These are phyloP conservation scores for Macrochelys suwanniensis DNA, from an alignment of 2,797 vertebrate species.

Conservation along the genomic window DNA sequence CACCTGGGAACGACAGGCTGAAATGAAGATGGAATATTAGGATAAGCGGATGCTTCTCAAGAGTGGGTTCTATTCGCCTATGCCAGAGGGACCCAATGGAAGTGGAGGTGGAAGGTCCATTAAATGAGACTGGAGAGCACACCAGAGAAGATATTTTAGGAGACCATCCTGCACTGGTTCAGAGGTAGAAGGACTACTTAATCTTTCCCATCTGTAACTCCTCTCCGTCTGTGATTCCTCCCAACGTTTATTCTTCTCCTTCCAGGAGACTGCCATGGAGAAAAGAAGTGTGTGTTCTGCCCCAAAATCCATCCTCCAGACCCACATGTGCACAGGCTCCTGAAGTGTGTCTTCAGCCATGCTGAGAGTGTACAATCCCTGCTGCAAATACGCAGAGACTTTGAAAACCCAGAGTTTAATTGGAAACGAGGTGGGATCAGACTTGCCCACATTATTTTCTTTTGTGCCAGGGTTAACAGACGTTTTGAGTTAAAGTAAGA, in stretches of 20 bases:
- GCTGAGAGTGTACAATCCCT: neutral
- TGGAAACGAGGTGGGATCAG: slow-evolving; percentile 74
- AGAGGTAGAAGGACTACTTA: neutral
- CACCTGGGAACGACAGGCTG: neutral
- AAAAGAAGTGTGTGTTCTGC: neutral
- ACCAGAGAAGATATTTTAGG: neutral
- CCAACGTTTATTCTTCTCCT: slow-evolving; percentile 4
- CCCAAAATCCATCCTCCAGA: neutral
- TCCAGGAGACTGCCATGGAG: slow-evolving; percentile 6
- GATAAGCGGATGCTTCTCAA: neutral
- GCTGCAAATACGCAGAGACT: slow-evolving; percentile 51
- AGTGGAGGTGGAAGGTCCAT: neutral
- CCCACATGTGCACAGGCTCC: slow-evolving; percentile 8
- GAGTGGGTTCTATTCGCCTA: neutral
- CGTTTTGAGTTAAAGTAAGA: slow-evolving; percentile 76
- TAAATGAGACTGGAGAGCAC: neutral
- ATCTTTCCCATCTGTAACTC: slow-evolving; percentile 13
- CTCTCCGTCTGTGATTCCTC: neutral
- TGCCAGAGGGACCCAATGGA: neutral
- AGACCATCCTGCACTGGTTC: neutral
- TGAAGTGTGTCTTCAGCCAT: slow-evolving; percentile 42
- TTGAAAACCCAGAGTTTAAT: slow-evolving; percentile 34
- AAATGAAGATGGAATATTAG: neutral
- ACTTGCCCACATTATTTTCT: slow-evolving; percentile 66
- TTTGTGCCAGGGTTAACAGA: slow-evolving; percentile 71